phyloP scores from a whole-genome alignment of 2,113 vertebrate species.

The Dromaius novaehollandiae region DNA sequence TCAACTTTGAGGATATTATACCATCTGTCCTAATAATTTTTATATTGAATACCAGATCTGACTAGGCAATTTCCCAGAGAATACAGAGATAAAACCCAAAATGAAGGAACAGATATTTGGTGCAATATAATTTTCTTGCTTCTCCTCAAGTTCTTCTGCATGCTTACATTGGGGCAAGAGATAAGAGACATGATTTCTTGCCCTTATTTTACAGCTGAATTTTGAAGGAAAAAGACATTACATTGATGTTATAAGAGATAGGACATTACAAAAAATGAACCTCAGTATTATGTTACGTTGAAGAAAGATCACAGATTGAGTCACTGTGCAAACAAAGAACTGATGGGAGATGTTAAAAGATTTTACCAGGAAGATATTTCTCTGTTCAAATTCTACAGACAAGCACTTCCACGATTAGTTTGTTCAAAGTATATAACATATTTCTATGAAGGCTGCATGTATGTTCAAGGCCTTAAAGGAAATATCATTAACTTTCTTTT shows the following conservation, averaged over 20 bases:
- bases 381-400: neutral
- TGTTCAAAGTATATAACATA: rapidly evolving
- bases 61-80: neutral
- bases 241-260: neutral
- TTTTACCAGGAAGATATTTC: neutral
- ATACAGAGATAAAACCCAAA: neutral
- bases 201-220: neutral
- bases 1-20: neutral
- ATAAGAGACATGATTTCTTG: neutral
- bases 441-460: neutral
- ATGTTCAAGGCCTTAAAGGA: neutral
- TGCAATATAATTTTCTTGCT: neutral
- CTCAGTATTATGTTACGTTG: neutral
- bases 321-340: neutral
- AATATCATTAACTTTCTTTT: neutral
- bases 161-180: neutral
- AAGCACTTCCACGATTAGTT: neutral
- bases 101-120: neutral
- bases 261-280: neutral
- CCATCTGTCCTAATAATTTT: neutral
- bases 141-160: neutral
- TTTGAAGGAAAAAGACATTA: neutral
- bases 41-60: neutral
- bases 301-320: neutral
- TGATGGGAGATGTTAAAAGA: neutral